Conservation (phyloP, 1,140 invertebrate species). For the Caenorhabditis remanei region DNA sequence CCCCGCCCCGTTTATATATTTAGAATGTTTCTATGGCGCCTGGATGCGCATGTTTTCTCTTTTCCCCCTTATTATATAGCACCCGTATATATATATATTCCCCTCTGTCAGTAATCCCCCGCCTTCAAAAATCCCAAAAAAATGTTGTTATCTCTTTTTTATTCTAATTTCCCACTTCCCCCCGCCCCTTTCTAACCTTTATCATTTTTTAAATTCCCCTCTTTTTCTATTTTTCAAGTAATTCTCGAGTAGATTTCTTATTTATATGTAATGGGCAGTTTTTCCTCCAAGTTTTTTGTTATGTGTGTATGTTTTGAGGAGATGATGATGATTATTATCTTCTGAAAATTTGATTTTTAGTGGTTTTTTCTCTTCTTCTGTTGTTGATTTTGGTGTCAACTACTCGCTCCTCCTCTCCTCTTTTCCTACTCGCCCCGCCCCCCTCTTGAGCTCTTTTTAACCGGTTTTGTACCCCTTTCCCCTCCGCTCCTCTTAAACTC, state of each 20-base stretch:
- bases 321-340: no score
- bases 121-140: not conserved
- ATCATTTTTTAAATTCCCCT: slow-evolving; percentile 22
- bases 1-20: not conserved
- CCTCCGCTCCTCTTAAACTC: not conserved
- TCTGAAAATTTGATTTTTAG: not conserved
- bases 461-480: slow-evolving; percentile 23
- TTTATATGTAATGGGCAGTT: slow-evolving; percentile 25
- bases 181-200: not conserved
- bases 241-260: slow-evolving; percentile 36
- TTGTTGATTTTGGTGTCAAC: slow-evolving; percentile 46
- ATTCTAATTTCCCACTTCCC: slow-evolving; percentile 13
- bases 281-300: not conserved
- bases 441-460: not conserved
- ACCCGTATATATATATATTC: not conserved
- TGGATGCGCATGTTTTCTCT: slow-evolving; percentile 18
- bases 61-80: not conserved
- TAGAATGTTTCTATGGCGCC: slow-evolving; percentile 1
- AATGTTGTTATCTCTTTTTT: slow-evolving; percentile 22
- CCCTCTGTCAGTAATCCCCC: slow-evolving; percentile 9
- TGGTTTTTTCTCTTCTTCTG: not conserved
- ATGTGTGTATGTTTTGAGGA: not conserved
- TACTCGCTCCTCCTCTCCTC: not conserved
- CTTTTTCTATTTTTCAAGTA: not conserved
- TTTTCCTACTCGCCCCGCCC: not conserved